Evolutionary conservation across 2,888 invertebrate genomes (phyloP).

Genomic region (Acheta domesticus): DNA sequence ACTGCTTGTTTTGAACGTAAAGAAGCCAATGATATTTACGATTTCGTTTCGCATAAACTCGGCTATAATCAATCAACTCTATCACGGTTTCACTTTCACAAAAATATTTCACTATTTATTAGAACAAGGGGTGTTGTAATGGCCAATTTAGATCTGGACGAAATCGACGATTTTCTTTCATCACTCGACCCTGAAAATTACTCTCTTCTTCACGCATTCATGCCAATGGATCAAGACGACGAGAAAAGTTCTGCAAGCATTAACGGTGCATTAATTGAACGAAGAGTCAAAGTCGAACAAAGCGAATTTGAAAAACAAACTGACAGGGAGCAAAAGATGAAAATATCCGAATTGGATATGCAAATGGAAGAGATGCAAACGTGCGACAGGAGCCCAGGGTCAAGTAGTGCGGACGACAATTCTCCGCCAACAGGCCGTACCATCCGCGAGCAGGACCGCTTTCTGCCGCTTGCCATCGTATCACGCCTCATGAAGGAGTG

Average conservation of each 20-base stretch:
- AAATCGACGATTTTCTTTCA: not conserved
- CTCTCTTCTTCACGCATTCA: not conserved
- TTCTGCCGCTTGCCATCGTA: not conserved
- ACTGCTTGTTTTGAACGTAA: no score
- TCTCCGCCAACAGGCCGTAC: not conserved
- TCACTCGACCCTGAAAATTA: not conserved
- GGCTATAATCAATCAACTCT: no score
- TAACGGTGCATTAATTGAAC: not conserved
- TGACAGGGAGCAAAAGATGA: not conserved
- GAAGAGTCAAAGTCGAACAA: not conserved
- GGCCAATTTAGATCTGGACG: not conserved
- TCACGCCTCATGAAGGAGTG: slow-evolving; percentile 18
- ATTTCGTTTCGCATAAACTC: no score
- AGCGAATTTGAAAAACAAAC: no score
- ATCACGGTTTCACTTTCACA: no score
- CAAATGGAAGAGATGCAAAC: not conserved
- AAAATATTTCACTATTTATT: no score
- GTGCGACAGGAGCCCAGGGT: not conserved
- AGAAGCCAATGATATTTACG: no score
- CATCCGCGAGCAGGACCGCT: not conserved
- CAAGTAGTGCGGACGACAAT: not conserved
- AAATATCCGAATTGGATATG: not conserved
- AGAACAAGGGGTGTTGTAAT: not conserved
- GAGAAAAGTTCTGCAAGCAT: not conserved
- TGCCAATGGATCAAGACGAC: not conserved